Evolutionary conservation across 2,888 invertebrate species (phyloP), one percentile per base, ranked within the genome.

Genomic region (Therioaphis trifolii): DNA sequence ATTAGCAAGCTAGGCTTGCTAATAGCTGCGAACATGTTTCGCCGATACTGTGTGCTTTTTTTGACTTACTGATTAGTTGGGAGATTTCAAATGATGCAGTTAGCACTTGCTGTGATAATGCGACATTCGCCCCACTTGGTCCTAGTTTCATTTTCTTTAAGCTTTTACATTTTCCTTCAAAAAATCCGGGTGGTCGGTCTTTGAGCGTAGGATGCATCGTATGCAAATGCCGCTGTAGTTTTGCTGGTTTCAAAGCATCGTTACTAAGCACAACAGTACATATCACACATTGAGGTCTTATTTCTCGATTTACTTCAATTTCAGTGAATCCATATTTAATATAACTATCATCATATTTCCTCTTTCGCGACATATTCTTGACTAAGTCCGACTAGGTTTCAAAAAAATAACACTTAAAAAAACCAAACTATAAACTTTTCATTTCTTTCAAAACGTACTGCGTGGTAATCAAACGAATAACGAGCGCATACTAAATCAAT

Each of bases 181-280:
- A 86, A 71, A 86, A 86, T 85, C 85, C 85, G 76, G 29, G 85
- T 66, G 85, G 85, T 77, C 74, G 84, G 58, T 86, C 85, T 71
- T 75, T 84, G 29, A 75, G 84, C 55, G 85, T 86, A 29, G 86
- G 85, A 86, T 86, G 85, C 14, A 85, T 72, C 5, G 79, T 85
- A 76, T 85, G 76, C 71, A 86, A 86, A 84, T 86, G 84, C 29
- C 85, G 85, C 82, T 85, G 77, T 76, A 85, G 85, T 61, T 85
- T 86, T 80, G 85, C 85, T 40, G 84, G 86, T 74, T 85, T 86
- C 71, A 85, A 85, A 85, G 86, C 82, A 85, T 86, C 85, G 77
- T 87, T 86, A 77, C 84, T 77, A 52, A 87, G 86, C 79, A 86
- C 85, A 85, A 85, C 86, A 74, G 86, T 85, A 84, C 76, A 84